Evolutionary conservation across 1,140 invertebrate genomes (phyloP).

Genomic region (Pseudomyrmex gracilis): DNA sequence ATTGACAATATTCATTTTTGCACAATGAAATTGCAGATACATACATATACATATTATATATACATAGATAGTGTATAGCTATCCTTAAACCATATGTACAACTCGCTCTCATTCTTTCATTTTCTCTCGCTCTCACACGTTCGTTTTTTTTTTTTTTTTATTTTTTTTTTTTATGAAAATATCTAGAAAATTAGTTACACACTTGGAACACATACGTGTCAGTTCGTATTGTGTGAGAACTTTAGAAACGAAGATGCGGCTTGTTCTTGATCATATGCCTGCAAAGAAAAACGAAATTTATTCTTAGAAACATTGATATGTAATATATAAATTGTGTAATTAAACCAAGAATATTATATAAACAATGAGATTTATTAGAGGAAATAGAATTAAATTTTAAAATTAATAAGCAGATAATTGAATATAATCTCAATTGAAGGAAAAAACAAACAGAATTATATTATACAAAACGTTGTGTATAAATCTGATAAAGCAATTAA

Average conservation of each 20-base stretch:
- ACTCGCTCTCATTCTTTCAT: no score
- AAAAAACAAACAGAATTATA: no score
- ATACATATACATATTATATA: constrained; percentile 26
- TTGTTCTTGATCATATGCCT: constrained; percentile 97
- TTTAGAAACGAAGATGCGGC: constrained; percentile 95
- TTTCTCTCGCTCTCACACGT: not conserved
- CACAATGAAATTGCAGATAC: no score
- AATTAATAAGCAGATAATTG: no score
- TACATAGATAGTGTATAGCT: constrained; percentile 22
- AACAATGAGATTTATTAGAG: no score
- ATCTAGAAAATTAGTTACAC: constrained; percentile 31
- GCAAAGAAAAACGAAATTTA: constrained; percentile 85
- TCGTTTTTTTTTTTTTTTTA: not conserved
- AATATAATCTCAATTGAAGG: no score
- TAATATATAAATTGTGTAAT: not conserved
- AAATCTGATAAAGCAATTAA: constrained; percentile 17
- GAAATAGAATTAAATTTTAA: no score
- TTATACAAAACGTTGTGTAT: not conserved
- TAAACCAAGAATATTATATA: no score
- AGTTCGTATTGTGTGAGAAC: not conserved
- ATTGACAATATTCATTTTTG: not conserved
- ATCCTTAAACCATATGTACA: constrained; percentile 62
- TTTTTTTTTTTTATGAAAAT: constrained; percentile 39
- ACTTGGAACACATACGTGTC: not conserved
- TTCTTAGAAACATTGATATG: constrained; percentile 63